phyloP scores from a whole-genome alignment of 2,888 invertebrate genomes.

The Atethmia centrago region DNA sequence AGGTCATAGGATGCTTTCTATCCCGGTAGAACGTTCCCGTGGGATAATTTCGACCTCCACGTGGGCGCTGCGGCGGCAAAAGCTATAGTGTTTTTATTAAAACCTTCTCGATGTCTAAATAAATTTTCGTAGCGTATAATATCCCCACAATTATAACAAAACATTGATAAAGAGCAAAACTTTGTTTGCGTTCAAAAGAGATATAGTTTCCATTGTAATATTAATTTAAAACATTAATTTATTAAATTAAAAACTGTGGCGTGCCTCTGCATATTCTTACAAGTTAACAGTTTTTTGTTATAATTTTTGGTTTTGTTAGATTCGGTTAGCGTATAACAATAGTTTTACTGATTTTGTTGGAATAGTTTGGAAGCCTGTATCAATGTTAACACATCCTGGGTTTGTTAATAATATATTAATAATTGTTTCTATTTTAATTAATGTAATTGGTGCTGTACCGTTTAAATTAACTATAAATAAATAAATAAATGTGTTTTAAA shows the following conservation, averaged over 20 bases:
- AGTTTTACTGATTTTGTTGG: background rate
- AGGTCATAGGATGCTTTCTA: too few relatives aligned
- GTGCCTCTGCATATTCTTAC: constrained; percentile 54
- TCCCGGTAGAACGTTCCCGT: too few relatives aligned
- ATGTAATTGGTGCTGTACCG: too few relatives aligned
- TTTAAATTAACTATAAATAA: too few relatives aligned
- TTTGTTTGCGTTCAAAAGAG: constrained; percentile 2
- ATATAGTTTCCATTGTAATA: constrained; percentile 10
- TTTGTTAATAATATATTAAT: background rate
- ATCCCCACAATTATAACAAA: background rate
- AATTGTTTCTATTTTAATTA: too few relatives aligned
- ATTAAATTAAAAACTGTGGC: constrained; percentile 48
- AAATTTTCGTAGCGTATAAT: background rate
- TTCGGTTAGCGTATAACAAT: background rate
- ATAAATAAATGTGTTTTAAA: too few relatives aligned
- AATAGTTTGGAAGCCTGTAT: background rate
- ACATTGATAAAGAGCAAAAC: background rate
- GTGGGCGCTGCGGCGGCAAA: too few relatives aligned
- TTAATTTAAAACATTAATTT: constrained; percentile 41
- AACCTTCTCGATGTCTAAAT: background rate
- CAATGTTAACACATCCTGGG: background rate
- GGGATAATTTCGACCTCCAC: background rate
- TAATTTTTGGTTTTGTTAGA: background rate
- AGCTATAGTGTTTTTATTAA: too few relatives aligned
- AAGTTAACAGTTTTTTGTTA: constrained; percentile 5